Conservation (phyloP, 2,888 invertebrate genomes). For the Horisme vitalbata region DNA sequence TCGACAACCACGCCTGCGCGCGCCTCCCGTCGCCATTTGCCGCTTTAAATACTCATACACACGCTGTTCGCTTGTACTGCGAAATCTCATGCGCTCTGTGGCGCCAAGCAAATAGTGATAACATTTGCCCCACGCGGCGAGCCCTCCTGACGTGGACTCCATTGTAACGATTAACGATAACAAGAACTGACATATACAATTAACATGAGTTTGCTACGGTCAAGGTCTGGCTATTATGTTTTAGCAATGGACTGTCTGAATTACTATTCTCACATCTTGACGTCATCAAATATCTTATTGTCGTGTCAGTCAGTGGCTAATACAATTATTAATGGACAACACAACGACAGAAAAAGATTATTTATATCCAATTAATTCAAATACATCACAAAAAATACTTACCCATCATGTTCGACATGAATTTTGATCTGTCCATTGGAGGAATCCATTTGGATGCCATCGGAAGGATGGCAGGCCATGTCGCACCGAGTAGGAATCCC, state of each 20-base stretch:
- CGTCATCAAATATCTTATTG: too few species aligned
- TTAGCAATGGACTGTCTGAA: slow-evolving; percentile 19
- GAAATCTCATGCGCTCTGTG: slow-evolving; percentile 44
- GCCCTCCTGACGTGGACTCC: slow-evolving; percentile 42
- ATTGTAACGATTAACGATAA: slow-evolving; percentile 28
- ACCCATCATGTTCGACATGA: slow-evolving; percentile 97
- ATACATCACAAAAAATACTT: slow-evolving; percentile 45
- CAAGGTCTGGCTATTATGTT: slow-evolving; percentile 47
- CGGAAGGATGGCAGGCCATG: slow-evolving; percentile 96
- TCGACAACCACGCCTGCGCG: slow-evolving; percentile 81
- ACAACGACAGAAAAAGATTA: too few species aligned
- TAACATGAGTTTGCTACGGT: slow-evolving; percentile 44
- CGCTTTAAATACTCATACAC: slow-evolving; percentile 54
- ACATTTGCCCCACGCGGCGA: slow-evolving; percentile 39
- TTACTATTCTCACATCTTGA: too few species aligned
- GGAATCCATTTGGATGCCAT: slow-evolving; percentile 98
- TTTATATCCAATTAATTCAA: too few species aligned
- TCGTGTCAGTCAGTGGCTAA: too few species aligned
- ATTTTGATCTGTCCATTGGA: slow-evolving; percentile 95
- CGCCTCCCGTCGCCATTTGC: slow-evolving; percentile 73
- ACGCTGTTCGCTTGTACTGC: slow-evolving; percentile 39
- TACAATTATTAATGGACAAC: too few species aligned
- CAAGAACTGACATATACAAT: slow-evolving; percentile 26
- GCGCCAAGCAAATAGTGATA: slow-evolving; percentile 34
- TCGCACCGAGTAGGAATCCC: slow-evolving; percentile 92